A percentile compares a stretch with the other conserved stretches of the same genome.
Evolutionary conservation across 2,797 vertebrate genomes (phyloP).

Genomic region (Ctenopoma multispine): DNA sequence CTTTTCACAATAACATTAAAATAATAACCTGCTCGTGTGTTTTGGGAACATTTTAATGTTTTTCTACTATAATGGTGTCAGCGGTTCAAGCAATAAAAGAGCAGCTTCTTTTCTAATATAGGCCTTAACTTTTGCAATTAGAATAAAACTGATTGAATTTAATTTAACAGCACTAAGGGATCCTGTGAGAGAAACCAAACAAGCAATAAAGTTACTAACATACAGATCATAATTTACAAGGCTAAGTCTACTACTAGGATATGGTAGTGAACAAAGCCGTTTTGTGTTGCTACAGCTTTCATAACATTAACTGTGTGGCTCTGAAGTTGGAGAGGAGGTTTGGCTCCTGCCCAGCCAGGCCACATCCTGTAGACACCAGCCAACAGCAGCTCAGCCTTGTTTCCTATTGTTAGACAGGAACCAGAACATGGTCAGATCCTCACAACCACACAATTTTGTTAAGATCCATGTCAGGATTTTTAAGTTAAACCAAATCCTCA

Average conservation of each 20-base stretch:
- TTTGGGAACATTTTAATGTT: neutral
- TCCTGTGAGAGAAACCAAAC: neutral
- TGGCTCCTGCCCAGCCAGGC: conserved; percentile 67
- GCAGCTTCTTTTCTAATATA: neutral
- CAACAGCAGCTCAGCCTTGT: conserved; percentile 47
- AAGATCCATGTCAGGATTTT: conserved; percentile 5
- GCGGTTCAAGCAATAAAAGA: conserved; percentile 6
- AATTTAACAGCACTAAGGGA: neutral
- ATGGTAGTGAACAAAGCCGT: conserved; percentile 35
- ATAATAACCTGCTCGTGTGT: neutral
- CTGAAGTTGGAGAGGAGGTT: conserved; percentile 49
- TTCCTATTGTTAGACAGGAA: conserved; percentile 68
- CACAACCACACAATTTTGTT: conserved; percentile 7
- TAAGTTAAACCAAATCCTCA: conserved; percentile 1
- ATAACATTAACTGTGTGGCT: conserved; percentile 46
- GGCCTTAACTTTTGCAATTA: neutral
- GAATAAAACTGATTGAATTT: neutral
- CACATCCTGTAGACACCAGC: conserved; percentile 70
- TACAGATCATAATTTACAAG: neutral
- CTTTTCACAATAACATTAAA: neutral
- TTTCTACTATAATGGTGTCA: neutral
- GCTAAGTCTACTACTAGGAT: conserved; percentile 1
- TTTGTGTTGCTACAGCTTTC: conserved; percentile 47
- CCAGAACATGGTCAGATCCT: conserved; percentile 40
- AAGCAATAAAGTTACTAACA: neutral